Evolutionary conservation across 2,888 invertebrate genomes (phyloP).

Genomic region (Proisotoma minuta): DNA sequence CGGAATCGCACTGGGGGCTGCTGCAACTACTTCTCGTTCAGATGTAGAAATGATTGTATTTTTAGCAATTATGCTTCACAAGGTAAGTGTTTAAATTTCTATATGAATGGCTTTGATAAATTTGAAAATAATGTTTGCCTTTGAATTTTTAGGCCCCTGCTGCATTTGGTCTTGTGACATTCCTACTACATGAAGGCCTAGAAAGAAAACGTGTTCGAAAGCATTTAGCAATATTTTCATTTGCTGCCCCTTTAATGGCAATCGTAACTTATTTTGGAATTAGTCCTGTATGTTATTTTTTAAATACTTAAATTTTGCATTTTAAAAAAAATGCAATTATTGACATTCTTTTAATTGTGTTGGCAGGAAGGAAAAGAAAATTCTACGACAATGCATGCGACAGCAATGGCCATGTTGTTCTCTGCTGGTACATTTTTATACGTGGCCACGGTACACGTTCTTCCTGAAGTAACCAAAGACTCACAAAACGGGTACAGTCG

Average conservation of each 20-base stretch:
- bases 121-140: not conserved
- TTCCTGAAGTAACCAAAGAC: conserved; percentile 77
- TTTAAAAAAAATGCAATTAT: no score
- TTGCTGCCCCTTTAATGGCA: conserved; percentile 85
- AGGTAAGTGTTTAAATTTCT: conserved; percentile 56
- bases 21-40: conserved; percentile 90
- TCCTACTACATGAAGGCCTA: conserved; percentile 88
- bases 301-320: not conserved
- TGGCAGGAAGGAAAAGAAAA: conserved; percentile 84
- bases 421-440: conserved; percentile 98
- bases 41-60: conserved; percentile 98
- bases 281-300: conserved; percentile 59
- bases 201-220: conserved; percentile 80
- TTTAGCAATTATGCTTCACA: conserved; percentile 97
- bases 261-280: conserved; percentile 89
- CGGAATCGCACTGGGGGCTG: conserved; percentile 96
- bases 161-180: conserved; percentile 97
- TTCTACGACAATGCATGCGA: conserved; percentile 81
- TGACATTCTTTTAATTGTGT: conserved; percentile 28
- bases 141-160: conserved; percentile 73
- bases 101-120: not conserved
- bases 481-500: conserved; percentile 60
- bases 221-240: conserved; percentile 85
- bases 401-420: conserved; percentile 96
- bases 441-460: conserved; percentile 96